Evolutionary conservation across 2,888 invertebrate genomes (phyloP).

Genomic region (Charanyca ferruginea): DNA sequence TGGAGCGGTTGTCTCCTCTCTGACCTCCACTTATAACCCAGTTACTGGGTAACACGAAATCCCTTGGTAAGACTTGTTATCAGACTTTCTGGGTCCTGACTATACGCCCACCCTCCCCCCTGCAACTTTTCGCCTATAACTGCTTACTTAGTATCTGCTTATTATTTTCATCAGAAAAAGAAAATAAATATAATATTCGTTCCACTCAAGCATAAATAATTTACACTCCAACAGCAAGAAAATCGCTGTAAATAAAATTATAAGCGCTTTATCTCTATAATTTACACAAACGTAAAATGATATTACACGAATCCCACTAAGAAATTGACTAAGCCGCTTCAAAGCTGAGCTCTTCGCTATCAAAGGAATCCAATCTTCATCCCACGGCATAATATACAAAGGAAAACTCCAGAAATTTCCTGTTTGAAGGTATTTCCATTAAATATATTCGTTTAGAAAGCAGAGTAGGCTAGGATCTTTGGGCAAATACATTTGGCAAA

Average conservation of each 20-base stretch:
- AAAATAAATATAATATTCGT: not conserved
- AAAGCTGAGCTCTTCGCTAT: constrained; percentile 1
- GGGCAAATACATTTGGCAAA: constrained; percentile 40
- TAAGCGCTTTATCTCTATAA: not conserved
- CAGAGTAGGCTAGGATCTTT: constrained; percentile 9
- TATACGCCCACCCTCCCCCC: too few species aligned
- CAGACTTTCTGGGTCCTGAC: too few species aligned
- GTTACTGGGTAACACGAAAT: too few species aligned
- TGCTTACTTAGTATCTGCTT: too few species aligned
- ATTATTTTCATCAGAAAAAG: too few species aligned
- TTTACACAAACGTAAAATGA: constrained; percentile 12
- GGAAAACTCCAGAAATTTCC: constrained; percentile 9
- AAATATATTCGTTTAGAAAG: constrained; percentile 35
- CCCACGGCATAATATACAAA: constrained; percentile 19
- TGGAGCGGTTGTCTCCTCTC: too few species aligned
- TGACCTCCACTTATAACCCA: too few species aligned
- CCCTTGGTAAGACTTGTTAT: too few species aligned
- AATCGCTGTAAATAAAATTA: not conserved
- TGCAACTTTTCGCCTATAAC: too few species aligned
- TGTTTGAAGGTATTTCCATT: constrained; percentile 20
- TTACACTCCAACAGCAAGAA: not conserved
- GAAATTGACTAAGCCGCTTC: constrained; percentile 22
- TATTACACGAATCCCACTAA: constrained; percentile 6
- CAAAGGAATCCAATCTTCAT: constrained; percentile 41
- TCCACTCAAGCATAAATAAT: not conserved